Percentiles rank a stretch among this genome's conserved stretches.
Evolutionary conservation across 2,888 invertebrate genomes (phyloP).

Genomic region (Eucera pruinosa): DNA sequence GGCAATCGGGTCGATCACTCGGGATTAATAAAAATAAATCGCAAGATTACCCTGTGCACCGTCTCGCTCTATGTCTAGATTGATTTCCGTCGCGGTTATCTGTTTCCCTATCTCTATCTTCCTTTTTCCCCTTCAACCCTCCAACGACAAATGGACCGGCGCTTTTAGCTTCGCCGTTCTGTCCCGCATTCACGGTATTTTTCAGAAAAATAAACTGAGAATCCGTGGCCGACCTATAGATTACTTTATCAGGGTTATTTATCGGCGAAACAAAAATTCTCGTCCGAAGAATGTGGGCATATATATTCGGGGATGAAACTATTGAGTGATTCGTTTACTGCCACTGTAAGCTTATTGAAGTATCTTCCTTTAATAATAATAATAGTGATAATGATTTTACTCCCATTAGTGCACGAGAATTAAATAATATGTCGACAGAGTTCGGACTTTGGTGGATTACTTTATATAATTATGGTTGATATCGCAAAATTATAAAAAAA

Average conservation of each 20-base stretch:
- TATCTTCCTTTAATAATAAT: too few relatives aligned
- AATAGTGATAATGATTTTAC: too few relatives aligned
- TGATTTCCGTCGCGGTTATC: conserved; percentile 44
- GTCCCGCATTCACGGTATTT: background rate
- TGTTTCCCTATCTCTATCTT: background rate
- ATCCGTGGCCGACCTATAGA: background rate
- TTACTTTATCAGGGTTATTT: background rate
- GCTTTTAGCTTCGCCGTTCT: background rate
- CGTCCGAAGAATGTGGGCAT: too few relatives aligned
- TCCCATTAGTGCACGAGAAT: too few relatives aligned
- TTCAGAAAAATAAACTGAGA: background rate
- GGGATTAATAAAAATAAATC: conserved; percentile 60
- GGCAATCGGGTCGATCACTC: conserved; percentile 45
- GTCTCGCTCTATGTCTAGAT: conserved; percentile 37
- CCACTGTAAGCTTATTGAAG: too few relatives aligned
- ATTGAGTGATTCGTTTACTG: too few relatives aligned
- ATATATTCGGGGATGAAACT: too few relatives aligned
- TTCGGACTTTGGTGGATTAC: too few relatives aligned
- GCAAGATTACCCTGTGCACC: conserved; percentile 38
- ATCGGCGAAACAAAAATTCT: too few relatives aligned
- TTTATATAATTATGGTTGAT: too few relatives aligned
- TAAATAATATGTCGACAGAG: too few relatives aligned
- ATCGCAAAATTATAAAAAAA: too few relatives aligned
- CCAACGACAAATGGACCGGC: conserved; percentile 23
- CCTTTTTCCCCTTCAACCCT: background rate